Conservation (phyloP, 2,797 vertebrate genomes). For the Poeciliopsis presidionis region DNA sequence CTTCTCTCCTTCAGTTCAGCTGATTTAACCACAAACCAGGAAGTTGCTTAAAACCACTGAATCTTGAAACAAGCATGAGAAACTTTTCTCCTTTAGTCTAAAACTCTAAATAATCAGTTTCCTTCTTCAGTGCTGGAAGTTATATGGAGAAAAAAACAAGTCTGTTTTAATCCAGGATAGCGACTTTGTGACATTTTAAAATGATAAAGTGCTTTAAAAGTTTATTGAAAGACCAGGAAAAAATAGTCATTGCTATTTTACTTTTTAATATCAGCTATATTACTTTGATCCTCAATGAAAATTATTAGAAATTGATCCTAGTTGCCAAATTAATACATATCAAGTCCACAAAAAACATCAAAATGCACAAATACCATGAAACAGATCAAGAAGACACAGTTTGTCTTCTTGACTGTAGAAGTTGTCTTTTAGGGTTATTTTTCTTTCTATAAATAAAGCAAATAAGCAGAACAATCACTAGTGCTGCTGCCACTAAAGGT, state of each 20-base stretch:
- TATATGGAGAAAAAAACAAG: not conserved
- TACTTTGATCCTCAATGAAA: not conserved
- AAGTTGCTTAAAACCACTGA: not conserved
- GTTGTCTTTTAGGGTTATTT: not conserved
- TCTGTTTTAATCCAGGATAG: not conserved
- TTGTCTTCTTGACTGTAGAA: fast-evolving
- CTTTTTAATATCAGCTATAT: no score
- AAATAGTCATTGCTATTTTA: no score
- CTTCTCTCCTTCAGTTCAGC: not conserved
- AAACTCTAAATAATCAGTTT: not conserved
- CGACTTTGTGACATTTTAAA: not conserved
- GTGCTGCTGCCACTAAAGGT: fast-evolving
- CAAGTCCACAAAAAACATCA: not conserved
- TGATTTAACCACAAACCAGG: not conserved
- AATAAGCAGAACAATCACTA: not conserved
- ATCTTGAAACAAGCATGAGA: not conserved
- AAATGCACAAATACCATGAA: not conserved
- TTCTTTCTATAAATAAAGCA: not conserved
- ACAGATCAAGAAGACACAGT: not conserved
- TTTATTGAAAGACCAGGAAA: no score
- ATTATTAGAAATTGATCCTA: not conserved
- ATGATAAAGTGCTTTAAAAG: not conserved
- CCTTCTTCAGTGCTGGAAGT: no score
- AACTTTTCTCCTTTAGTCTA: no score
- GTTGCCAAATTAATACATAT: not conserved